Percentiles rank a stretch among this genome's conserved stretches.
These are phyloP conservation scores for Caenorhabditis brenneri DNA, from an alignment of 1,140 invertebrate species.

Conservation along the genomic window DNA sequence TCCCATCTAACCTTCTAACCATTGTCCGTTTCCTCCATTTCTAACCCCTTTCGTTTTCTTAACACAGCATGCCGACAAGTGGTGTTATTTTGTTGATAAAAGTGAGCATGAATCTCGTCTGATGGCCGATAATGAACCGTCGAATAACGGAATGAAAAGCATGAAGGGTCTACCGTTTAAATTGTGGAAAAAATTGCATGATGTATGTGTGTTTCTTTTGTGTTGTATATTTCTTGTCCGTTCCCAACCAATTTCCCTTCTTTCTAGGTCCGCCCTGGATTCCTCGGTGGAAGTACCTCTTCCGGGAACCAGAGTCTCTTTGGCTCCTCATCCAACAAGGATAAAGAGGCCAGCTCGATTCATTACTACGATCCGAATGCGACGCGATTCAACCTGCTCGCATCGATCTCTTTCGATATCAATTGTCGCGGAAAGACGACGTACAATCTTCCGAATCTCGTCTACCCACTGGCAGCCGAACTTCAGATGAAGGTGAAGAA, in stretches of 20 bases:
- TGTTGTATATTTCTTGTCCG: not conserved
- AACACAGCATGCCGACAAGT: not conserved
- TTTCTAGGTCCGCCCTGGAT: not conserved
- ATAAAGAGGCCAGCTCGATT: not conserved
- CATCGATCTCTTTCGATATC: conserved; percentile 29
- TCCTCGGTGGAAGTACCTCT: conserved; percentile 8
- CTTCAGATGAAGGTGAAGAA: conserved; percentile 36
- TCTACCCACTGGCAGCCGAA: conserved; percentile 44
- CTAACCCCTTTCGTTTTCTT: no score
- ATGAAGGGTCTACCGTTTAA: not conserved
- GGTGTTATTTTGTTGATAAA: conserved; percentile 29
- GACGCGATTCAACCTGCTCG: conserved; percentile 42
- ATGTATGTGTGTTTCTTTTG: not conserved
- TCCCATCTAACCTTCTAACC: not conserved
- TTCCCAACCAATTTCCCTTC: no score
- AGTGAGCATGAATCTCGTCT: not conserved
- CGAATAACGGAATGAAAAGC: not conserved
- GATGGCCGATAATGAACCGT: not conserved
- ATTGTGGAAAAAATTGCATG: conserved; percentile 20
- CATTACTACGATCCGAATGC: not conserved
- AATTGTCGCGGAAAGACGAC: conserved; percentile 5
- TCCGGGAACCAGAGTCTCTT: conserved; percentile 1
- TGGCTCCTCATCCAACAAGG: not conserved
- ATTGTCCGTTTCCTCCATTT: not conserved
- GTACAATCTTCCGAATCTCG: conserved; percentile 5